phyloP scores from a whole-genome alignment of 2,797 vertebrate species.

The Pseudomugil tenellus region DNA sequence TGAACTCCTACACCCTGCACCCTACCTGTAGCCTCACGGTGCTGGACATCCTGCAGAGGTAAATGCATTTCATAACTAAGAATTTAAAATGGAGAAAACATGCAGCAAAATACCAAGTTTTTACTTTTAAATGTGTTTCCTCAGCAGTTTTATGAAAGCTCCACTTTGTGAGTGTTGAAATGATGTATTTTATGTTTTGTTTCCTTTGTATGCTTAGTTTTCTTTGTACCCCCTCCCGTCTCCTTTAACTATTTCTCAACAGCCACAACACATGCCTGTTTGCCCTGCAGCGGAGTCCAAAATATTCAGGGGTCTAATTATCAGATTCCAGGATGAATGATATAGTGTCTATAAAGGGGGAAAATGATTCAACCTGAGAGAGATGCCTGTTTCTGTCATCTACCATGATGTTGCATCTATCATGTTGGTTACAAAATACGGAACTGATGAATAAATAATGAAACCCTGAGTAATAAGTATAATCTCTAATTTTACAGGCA shows the following conservation, averaged over 20 bases:
- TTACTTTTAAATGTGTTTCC: conserved; percentile 31
- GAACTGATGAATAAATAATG: conserved; percentile 64
- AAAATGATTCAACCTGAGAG: neutral
- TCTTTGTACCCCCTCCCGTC: conserved; percentile 13
- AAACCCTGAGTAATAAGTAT: too few relatives aligned
- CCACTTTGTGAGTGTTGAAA: conserved; percentile 35
- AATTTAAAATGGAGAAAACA: conserved; percentile 6
- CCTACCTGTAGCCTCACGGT: too few relatives aligned
- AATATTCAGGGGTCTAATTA: conserved; percentile 51
- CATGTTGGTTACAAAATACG: conserved; percentile 39
- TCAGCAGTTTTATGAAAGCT: conserved; percentile 38
- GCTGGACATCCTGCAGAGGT: conserved; percentile 49
- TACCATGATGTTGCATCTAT: conserved; percentile 27
- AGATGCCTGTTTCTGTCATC: conserved; percentile 17
- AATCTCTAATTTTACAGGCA: too few relatives aligned
- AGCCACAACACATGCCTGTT: conserved; percentile 49
- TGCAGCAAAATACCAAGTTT: neutral
- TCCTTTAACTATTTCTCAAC: conserved; percentile 27
- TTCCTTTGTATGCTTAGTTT: conserved; percentile 54
- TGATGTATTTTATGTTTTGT: conserved; percentile 6
- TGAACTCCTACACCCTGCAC: conserved; percentile 11
- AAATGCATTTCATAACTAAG: conserved; percentile 12
- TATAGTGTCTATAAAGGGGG: conserved; percentile 33
- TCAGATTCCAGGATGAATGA: conserved; percentile 64
- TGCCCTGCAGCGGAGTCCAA: conserved; percentile 46